Conservation (phyloP, 2,113 vertebrate genomes). For the Aspidoscelis tigris region DNA sequence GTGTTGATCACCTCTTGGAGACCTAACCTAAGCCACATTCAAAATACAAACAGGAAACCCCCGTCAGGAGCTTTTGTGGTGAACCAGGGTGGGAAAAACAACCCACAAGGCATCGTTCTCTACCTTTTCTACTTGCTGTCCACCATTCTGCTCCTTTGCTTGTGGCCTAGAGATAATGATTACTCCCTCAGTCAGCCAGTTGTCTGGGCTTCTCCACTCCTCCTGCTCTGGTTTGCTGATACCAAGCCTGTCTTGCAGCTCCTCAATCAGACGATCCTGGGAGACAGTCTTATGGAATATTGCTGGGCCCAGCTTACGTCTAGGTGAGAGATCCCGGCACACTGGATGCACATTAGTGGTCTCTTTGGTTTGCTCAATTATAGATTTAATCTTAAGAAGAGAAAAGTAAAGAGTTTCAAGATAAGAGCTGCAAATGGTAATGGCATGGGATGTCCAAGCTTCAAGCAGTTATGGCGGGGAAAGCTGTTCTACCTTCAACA, state of each 20-base stretch:
- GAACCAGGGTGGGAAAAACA: not conserved
- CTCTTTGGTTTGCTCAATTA: constrained; percentile 96
- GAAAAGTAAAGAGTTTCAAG: constrained; percentile 58
- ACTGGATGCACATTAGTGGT: constrained; percentile 91
- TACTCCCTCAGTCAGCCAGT: constrained; percentile 91
- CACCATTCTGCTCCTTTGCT: constrained; percentile 76
- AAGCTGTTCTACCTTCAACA: constrained; percentile 42
- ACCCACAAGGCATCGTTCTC: constrained; percentile 33
- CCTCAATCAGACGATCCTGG: constrained; percentile 90
- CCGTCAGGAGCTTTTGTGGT: not conserved
- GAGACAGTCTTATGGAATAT: constrained; percentile 89
- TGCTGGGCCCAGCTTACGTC: constrained; percentile 88
- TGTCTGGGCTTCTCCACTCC: constrained; percentile 73
- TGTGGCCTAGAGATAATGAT: constrained; percentile 85
- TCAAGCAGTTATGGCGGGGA: constrained; percentile 47
- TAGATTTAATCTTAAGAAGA: constrained; percentile 88
- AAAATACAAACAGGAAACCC: not conserved
- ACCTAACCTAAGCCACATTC: not conserved
- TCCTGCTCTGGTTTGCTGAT: constrained; percentile 82
- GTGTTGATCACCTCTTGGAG: not conserved
- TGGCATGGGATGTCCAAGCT: constrained; percentile 46
- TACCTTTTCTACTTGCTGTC: constrained; percentile 84
- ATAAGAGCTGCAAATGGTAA: constrained; percentile 20
- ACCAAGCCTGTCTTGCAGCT: constrained; percentile 93
- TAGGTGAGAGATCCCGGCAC: constrained; percentile 88